Evolutionary conservation across 2,888 invertebrate genomes (phyloP).

Genomic region (Aromia moschata): DNA sequence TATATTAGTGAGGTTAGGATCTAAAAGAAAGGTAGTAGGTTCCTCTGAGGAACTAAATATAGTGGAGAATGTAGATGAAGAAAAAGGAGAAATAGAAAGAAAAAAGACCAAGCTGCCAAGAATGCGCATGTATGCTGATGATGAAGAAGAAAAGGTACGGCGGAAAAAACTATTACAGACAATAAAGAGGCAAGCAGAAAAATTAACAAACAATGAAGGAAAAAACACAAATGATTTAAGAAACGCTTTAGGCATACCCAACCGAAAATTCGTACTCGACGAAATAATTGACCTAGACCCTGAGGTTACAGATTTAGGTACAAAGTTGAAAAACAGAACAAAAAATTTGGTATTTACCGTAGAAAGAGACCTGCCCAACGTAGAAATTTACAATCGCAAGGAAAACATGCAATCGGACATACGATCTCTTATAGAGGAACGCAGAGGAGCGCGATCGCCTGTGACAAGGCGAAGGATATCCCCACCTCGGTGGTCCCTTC

Average conservation of each 20-base stretch:
- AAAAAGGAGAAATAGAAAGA: slow-evolving; percentile 32
- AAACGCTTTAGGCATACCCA: slow-evolving; percentile 47
- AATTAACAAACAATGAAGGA: slow-evolving; percentile 46
- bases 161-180: slow-evolving; percentile 53
- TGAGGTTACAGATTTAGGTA: slow-evolving; percentile 48
- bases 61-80: slow-evolving; percentile 40
- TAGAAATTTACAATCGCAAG: slow-evolving; percentile 26
- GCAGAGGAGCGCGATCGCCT: slow-evolving; percentile 20
- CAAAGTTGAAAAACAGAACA: slow-evolving; percentile 51
- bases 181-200: slow-evolving; percentile 58
- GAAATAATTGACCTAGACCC: slow-evolving; percentile 23
- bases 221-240: slow-evolving; percentile 47
- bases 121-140: slow-evolving; percentile 91
- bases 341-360: slow-evolving; percentile 52
- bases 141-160: slow-evolving; percentile 75
- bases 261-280: slow-evolving; percentile 30
- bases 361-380: slow-evolving; percentile 38
- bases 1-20: slow-evolving; percentile 54
- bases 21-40: slow-evolving; percentile 47
- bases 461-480: slow-evolving; percentile 25
- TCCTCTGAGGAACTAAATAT: slow-evolving; percentile 33
- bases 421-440: slow-evolving; percentile 29
- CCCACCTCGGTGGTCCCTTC: slow-evolving; percentile 12
- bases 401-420: slow-evolving; percentile 35
- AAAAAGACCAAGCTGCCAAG: slow-evolving; percentile 64